These are phyloP conservation scores for Cepaea nemoralis DNA, from an alignment of 1,140 invertebrate genomes.

Conservation along the genomic window DNA sequence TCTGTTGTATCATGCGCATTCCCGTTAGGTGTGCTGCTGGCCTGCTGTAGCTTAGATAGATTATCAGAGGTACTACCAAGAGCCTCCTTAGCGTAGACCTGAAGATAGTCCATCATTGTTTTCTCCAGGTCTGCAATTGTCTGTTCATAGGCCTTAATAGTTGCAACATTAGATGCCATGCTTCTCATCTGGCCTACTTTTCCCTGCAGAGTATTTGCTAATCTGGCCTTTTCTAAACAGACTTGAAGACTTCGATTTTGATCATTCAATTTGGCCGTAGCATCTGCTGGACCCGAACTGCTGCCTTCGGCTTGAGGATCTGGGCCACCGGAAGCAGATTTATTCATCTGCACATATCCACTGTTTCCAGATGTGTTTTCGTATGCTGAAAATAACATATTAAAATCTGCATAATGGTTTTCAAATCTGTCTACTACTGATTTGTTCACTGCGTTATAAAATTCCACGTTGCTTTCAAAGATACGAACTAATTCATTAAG, in stretches of 20 bases:
- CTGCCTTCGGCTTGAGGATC: background rate
- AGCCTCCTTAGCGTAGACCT: background rate
- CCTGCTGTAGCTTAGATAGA: background rate
- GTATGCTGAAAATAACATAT: slow-evolving; percentile 1
- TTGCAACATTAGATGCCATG: background rate
- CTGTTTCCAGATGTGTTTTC: slow-evolving; percentile 24
- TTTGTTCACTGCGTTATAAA: background rate
- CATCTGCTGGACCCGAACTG: background rate
- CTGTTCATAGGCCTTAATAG: slow-evolving; percentile 1
- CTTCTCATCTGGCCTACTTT: background rate
- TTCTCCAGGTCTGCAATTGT: slow-evolving; percentile 7
- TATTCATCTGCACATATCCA: background rate
- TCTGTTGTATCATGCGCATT: background rate
- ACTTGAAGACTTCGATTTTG: background rate
- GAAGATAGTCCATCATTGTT: background rate
- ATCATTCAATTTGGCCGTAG: background rate
- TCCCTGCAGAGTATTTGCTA: slow-evolving; percentile 2
- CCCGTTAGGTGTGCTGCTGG: background rate
- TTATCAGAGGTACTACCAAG: background rate
- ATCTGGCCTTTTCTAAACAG: slow-evolving; percentile 23
- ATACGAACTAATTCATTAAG: background rate
- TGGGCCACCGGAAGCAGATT: background rate
- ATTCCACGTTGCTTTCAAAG: background rate
- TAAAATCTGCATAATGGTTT: background rate
- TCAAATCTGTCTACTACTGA: background rate